Base-by-base conservation (phyloP, 2,888 invertebrate genomes). In the Cacoxenus indagator region DNA sequence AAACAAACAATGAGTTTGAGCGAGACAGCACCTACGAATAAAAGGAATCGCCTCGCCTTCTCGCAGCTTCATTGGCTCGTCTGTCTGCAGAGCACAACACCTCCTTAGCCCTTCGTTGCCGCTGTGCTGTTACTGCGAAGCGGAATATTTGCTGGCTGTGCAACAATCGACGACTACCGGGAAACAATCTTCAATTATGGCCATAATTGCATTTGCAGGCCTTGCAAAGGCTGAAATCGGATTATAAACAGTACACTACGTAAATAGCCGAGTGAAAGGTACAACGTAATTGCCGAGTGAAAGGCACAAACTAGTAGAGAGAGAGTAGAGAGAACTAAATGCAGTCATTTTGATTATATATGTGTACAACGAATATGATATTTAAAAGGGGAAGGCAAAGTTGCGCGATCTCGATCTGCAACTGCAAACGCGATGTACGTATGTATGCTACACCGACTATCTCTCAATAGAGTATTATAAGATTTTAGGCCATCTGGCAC, bases 181-280 rank as follows among this genome's bases (percentile, higher is more conserved):
- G 45, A 62, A 62, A 62, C 61, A 62, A 62, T 62, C 61, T 62
- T 62, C 61, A 62, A 62, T 62, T 62, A 62, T 62, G 45, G 61
- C 45, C 61, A 62, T 62, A 62, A 62, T 62, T 62, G 61, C 61
- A 62, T 62, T 62, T 62, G 14, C 61, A 62, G 61, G 17, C 43
- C 61, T 45, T 9, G 61, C 26, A 37, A 37, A 17, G 19, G 26
- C 61, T 43, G 24, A 62, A 62, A 62, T 62, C 61, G 61, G 61
- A 62, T 62, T 62, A 62, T 43, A 62, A 62, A 43, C 43, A 62
- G 43, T 62, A 62, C 43, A 62, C 61, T 62, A 62, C 59, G 59
- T 19, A 59, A 31, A 59, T 59, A 59, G 26, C 19, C 37, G 59
- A 26, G n/a, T 43, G 11, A 43, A 43, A 43, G n/a, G 1, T 22